phyloP scores from a whole-genome alignment of 2,113 vertebrate species.

The Anolis carolinensis region DNA sequence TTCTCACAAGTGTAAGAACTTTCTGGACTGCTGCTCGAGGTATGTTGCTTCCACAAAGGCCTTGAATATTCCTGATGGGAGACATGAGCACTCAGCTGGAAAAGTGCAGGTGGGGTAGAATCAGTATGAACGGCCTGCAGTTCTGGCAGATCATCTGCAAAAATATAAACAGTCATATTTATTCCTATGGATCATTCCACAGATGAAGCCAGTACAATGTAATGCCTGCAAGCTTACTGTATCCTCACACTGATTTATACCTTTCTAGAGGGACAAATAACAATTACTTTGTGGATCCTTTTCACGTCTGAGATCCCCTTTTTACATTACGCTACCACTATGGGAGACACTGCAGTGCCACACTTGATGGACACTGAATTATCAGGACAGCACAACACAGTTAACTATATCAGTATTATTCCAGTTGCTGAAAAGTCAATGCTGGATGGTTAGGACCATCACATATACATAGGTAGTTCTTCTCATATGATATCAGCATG shows the following conservation, averaged over 20 bases:
- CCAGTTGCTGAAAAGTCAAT: neutral
- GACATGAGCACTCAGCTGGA: slow-evolving; percentile 86
- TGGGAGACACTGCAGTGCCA: neutral
- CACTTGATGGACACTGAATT: neutral
- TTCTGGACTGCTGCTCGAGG: slow-evolving; percentile 79
- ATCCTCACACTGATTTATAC: neutral
- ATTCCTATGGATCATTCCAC: accelerated
- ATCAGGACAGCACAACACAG: neutral
- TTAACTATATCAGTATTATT: neutral
- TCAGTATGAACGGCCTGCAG: slow-evolving; percentile 94
- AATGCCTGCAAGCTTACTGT: neutral
- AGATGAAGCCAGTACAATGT: neutral
- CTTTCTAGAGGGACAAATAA: neutral
- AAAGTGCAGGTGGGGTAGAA: slow-evolving; percentile 84
- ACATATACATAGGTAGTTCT: neutral
- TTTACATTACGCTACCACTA: neutral
- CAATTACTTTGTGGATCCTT: neutral
- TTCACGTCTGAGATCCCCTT: neutral
- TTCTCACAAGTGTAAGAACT: slow-evolving; percentile 76
- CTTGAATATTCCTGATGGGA: slow-evolving; percentile 91
- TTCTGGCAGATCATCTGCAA: slow-evolving; percentile 95
- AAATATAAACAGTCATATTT: slow-evolving; percentile 39
- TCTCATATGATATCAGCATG: neutral
- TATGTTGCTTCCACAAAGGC: slow-evolving; percentile 78
- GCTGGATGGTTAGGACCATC: neutral